A percentile compares a stretch with the other conserved stretches of the same genome.
Evolutionary conservation across 2,888 invertebrate genomes (phyloP).

Genomic region (Sclerodermus sp.): DNA sequence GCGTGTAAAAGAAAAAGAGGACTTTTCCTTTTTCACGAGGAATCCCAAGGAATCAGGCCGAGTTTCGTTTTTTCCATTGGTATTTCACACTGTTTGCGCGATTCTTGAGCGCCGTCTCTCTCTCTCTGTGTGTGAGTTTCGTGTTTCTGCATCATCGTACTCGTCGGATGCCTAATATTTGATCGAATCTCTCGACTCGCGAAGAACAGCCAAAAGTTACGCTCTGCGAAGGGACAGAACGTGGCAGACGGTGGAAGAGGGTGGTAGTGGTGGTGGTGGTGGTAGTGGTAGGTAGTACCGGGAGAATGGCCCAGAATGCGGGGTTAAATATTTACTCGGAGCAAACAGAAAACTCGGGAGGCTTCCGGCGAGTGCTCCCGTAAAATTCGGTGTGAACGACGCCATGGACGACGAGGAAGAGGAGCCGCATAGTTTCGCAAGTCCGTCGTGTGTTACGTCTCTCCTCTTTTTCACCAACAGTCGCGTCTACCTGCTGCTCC

Average conservation of each 20-base stretch:
- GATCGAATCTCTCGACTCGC: conserved; percentile 22
- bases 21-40: no score
- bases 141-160: no score
- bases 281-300: conserved; percentile 12
- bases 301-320: conserved; percentile 18
- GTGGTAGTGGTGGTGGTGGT: conserved; percentile 1
- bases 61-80: no score
- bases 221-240: not conserved
- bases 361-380: conserved; percentile 13
- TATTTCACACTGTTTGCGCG: no score
- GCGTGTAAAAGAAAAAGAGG: no score
- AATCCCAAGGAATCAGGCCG: no score
- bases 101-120: no score
- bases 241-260: not conserved
- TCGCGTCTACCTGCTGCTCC: not conserved
- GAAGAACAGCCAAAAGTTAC: conserved; percentile 10
- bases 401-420: conserved; percentile 2
- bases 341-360: conserved; percentile 34
- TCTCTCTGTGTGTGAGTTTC: no score
- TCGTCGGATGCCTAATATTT: conserved; percentile 13
- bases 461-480: not conserved
- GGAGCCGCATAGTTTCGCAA: not conserved
- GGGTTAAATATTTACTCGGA: conserved; percentile 37
- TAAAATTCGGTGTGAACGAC: conserved; percentile 20
- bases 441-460: not conserved